Evolutionary conservation across 2,888 invertebrate genomes (phyloP), one percentile per base, ranked within the genome.

Genomic region (Kryphioiulus occultus): DNA sequence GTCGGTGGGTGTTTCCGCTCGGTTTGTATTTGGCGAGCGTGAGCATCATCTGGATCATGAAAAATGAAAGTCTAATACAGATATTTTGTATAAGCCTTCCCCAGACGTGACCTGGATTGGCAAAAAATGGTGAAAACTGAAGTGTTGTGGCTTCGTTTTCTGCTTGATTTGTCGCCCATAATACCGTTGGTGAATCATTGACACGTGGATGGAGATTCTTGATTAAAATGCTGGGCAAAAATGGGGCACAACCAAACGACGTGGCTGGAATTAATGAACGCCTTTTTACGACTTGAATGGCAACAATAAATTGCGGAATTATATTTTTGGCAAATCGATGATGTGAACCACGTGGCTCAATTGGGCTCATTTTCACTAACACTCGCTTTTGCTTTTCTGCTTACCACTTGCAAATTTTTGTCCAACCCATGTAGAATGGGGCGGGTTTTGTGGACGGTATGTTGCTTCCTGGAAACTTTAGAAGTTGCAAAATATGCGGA

Each of bases 11-110:
- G 59, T 59, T 59, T 19, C 59, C 59, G n/a, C 59, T n/a, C 15
- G 59, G 59, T 59, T 59, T 59, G n/a, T 59, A n/a, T 59, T 59
- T 59, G 12, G n/a, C 59, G 59, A 59, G 59, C 59, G n/a, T 59
- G 59, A n/a, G 59, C 59, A 59, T 59, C 59, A 59, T 59, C 59
- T 59, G 59, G 59, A 59, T 59, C 59, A 59, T 59, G 59, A 59
- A 59, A 59, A 59, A 59, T 59, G 59, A 59, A 59, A 59, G 59
- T 59, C 59, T 59, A 59, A 59, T 59, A 59, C 59, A n/a, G 59
- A 59, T 59, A 59, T 59, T 59, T 59, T 19, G 59, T 59, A 59
- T 59, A 59, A 59, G 59, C 59, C 59, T 59, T 59, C 59, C n/a
- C 19, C 59, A 59, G 22, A 59, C 59, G 59, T 59, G 59, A 59